Conservation (phyloP, 2,113 vertebrate species). For the Junco hyemalis region DNA sequence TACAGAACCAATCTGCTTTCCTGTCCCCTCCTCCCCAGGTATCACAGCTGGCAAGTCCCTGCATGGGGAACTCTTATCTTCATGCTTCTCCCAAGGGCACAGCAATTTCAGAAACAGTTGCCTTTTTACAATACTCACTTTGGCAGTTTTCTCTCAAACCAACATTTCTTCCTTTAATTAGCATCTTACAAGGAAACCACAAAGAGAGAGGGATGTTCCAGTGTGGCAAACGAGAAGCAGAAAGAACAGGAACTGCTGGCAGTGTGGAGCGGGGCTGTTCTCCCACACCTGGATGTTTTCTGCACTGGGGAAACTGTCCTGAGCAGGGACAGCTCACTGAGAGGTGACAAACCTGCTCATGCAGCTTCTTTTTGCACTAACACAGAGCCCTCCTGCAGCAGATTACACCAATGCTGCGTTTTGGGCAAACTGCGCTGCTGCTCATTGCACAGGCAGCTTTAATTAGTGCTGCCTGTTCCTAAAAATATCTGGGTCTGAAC, state of each 20-base stretch:
- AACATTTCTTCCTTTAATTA: constrained; percentile 32
- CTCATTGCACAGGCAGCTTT: background rate
- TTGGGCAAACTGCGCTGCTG: background rate
- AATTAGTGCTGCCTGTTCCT: background rate
- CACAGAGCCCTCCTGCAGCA: background rate
- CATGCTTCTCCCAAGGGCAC: background rate
- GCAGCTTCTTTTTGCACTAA: background rate
- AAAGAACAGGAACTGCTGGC: background rate
- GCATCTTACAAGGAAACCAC: background rate
- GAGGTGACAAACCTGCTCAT: background rate
- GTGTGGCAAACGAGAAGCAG: background rate
- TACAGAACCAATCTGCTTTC: background rate
- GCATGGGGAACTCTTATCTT: fast-evolving
- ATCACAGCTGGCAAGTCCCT: background rate
- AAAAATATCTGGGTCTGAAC: background rate
- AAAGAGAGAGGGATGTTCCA: background rate
- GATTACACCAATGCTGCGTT: fast-evolving
- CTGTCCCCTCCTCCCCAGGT: background rate
- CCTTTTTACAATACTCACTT: background rate
- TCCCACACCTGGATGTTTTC: background rate
- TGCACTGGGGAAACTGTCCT: background rate
- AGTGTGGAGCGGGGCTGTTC: fast-evolving
- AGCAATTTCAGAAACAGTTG: background rate
- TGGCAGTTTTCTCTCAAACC: background rate
- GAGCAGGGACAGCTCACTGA: background rate